phyloP scores from a whole-genome alignment of 2,888 invertebrate genomes.

The Sphinx pinastri region DNA sequence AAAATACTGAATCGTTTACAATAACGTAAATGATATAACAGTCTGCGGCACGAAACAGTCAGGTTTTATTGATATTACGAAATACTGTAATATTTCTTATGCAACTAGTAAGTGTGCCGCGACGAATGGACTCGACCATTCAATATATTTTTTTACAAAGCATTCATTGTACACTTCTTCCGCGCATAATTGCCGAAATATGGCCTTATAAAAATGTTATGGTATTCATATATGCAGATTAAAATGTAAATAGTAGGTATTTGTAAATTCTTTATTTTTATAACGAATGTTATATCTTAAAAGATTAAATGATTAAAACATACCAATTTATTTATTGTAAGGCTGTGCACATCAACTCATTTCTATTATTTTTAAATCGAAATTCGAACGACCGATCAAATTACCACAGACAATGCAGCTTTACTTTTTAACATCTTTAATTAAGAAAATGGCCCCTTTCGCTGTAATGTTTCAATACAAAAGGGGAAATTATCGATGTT shows the following conservation, averaged over 20 bases:
- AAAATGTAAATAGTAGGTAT: background rate
- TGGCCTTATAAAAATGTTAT: background rate
- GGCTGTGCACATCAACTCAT: background rate
- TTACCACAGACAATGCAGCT: background rate
- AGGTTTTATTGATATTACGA: conserved; percentile 21
- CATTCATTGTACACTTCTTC: conserved; percentile 3
- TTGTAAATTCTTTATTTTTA: background rate
- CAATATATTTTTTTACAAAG: conserved; percentile 14
- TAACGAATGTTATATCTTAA: background rate
- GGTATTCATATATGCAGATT: background rate
- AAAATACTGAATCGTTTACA: conserved; percentile 10
- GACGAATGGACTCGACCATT: conserved; percentile 9
- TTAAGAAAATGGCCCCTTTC: conserved; percentile 11
- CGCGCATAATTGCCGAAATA: background rate
- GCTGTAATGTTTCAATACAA: background rate
- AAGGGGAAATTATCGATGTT: conserved; percentile 9
- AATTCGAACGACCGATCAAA: too few species aligned
- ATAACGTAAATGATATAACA: conserved; percentile 15
- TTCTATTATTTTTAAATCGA: background rate
- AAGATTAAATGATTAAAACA: background rate
- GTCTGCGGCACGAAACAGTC: background rate
- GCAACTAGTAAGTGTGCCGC: conserved; percentile 12
- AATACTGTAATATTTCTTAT: conserved; percentile 16
- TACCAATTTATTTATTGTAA: background rate
- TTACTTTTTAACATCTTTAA: conserved; percentile 8